phyloP scores from a whole-genome alignment of 1,140 invertebrate genomes.

The Melipona quadrifasciata region DNA sequence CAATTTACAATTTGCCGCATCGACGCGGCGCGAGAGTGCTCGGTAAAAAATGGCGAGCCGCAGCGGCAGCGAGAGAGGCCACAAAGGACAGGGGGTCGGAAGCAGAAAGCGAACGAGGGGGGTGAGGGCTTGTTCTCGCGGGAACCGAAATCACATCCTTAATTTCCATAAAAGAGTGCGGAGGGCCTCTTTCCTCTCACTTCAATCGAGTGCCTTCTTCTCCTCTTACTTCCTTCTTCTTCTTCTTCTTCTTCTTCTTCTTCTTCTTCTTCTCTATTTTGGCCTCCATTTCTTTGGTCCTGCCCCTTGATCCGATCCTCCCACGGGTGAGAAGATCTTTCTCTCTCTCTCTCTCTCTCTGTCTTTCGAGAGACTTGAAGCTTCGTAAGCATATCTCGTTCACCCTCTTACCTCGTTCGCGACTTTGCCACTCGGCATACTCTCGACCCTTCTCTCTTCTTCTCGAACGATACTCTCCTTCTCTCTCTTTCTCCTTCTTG shows the following conservation, averaged over 20 bases:
- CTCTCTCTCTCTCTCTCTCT: conserved; percentile 30
- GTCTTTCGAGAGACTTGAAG: conserved; percentile 59
- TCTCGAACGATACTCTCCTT: conserved; percentile 34
- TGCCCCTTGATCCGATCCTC: neutral
- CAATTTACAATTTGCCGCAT: conserved; percentile 47
- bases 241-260: neutral
- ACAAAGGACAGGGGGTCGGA: conserved; percentile 20
- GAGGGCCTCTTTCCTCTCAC: conserved; percentile 5
- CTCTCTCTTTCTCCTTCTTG: conserved; percentile 48
- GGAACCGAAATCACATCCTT: conserved; percentile 70
- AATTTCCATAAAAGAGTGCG: conserved; percentile 72
- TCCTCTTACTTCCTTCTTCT: conserved; percentile 10
- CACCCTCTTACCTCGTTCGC: conserved; percentile 55
- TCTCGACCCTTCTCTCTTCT: conserved; percentile 40
- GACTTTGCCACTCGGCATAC: conserved; percentile 64
- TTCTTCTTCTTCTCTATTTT: neutral
- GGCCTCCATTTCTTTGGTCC: neutral
- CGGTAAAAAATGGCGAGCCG: conserved; percentile 44
- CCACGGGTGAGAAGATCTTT: neutral
- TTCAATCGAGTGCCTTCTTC: conserved; percentile 30
- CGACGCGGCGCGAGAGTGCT: conserved; percentile 34
- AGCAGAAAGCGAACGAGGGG: neutral
- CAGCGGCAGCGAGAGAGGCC: conserved; percentile 32
- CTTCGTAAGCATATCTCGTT: conserved; percentile 70
- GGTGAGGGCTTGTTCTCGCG: conserved; percentile 50